phyloP scores from a whole-genome alignment of 2,113 vertebrate species.

The Cephalopterus ornatus region DNA sequence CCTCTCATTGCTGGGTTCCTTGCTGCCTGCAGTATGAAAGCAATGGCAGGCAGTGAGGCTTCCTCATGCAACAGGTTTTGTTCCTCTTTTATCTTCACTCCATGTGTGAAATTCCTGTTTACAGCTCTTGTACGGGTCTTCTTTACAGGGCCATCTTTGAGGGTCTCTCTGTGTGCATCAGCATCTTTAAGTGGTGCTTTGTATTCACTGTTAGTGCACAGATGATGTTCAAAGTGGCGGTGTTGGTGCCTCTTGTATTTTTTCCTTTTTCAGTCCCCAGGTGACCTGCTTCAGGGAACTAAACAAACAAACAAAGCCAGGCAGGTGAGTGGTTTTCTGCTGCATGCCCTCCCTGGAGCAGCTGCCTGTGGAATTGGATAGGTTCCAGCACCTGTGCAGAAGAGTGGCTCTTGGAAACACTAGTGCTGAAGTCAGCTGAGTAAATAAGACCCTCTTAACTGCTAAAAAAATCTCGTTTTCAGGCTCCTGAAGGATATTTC shows the following conservation, averaged over 20 bases:
- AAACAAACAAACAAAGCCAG: background rate
- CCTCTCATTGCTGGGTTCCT: background rate
- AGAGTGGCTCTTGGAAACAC: background rate
- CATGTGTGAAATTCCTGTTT: background rate
- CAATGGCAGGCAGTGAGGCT: background rate
- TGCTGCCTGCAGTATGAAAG: background rate
- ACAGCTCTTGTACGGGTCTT: background rate
- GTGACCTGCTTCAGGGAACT: background rate
- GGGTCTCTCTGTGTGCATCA: background rate
- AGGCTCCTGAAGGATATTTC: background rate
- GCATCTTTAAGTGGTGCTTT: background rate
- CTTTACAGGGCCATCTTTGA: background rate
- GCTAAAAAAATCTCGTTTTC: background rate
- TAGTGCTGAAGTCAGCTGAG: background rate
- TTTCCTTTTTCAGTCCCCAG: background rate
- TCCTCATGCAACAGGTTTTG: background rate
- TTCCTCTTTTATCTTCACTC: background rate
- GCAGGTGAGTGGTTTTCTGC: background rate
- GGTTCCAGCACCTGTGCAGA: background rate
- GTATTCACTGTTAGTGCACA: background rate
- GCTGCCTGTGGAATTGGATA: rapidly evolving
- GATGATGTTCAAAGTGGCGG: background rate
- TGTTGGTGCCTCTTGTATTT: background rate
- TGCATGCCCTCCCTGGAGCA: background rate
- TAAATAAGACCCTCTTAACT: background rate